A percentile compares a stretch with the other conserved stretches of the same genome.
Evolutionary conservation across 1,140 invertebrate genomes (phyloP).

Genomic region (Microvelia longipes): DNA sequence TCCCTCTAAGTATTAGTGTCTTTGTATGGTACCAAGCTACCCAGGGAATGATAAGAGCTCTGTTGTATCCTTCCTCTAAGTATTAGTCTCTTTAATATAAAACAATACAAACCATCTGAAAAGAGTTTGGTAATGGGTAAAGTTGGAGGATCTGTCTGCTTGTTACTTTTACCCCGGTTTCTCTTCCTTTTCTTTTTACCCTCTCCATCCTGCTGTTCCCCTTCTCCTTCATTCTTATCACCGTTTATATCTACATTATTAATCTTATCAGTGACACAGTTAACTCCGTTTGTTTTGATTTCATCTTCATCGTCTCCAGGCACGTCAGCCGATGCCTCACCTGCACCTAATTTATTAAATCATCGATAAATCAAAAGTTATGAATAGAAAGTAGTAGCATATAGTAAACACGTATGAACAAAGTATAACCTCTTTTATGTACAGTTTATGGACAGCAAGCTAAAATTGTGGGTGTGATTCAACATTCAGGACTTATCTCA

Average conservation of each 20-base stretch:
- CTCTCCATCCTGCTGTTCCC: slow-evolving; percentile 23
- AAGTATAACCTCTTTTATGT: no score
- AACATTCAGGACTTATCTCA: no score
- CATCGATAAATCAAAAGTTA: neutral
- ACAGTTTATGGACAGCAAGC: no score
- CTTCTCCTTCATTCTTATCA: slow-evolving; percentile 24
- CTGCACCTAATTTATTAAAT: slow-evolving; percentile 27
- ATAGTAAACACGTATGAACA: no score
- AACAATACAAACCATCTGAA: slow-evolving; percentile 59
- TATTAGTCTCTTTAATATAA: no score
- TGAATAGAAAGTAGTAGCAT: no score
- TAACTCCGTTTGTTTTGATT: slow-evolving; percentile 4
- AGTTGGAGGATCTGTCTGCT: slow-evolving; percentile 69
- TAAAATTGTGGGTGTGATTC: no score
- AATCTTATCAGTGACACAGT: no score
- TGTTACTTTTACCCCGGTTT: slow-evolving; percentile 33
- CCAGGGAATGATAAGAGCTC: no score
- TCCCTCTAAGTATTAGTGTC: no score
- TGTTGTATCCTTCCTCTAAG: no score
- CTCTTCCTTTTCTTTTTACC: slow-evolving; percentile 25
- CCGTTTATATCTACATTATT: slow-evolving; percentile 16
- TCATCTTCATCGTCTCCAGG: slow-evolving; percentile 20
- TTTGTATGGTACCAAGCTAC: no score
- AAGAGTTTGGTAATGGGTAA: slow-evolving; percentile 74
- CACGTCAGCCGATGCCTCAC: slow-evolving; percentile 32